Conservation (phyloP, 2,888 invertebrate species). For the Ceramica pisi region DNA sequence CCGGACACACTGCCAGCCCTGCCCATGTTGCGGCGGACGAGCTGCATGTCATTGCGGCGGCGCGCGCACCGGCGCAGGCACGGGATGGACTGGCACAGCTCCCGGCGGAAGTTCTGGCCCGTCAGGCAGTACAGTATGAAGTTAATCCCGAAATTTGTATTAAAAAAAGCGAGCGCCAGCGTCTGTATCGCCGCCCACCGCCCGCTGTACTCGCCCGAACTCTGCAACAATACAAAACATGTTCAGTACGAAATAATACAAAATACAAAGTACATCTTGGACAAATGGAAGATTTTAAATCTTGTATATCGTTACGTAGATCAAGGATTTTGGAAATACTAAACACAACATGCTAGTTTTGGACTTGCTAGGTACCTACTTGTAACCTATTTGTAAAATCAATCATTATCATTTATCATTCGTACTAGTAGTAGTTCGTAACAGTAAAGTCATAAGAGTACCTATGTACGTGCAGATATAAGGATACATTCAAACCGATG, state of each 20-base stretch:
- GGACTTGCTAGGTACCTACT: too few species aligned
- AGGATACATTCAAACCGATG: too few species aligned
- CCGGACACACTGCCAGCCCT: conserved; percentile 77
- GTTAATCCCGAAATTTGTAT: conserved; percentile 96
- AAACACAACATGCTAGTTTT: too few species aligned
- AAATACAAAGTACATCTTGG: too few species aligned
- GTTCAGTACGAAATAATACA: neutral
- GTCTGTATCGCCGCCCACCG: conserved; percentile 92
- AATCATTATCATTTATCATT: too few species aligned
- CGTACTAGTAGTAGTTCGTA: too few species aligned
- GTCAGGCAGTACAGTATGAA: conserved; percentile 95
- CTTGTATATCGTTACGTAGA: too few species aligned
- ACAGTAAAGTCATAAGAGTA: too few species aligned
- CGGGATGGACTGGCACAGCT: conserved; percentile 80
- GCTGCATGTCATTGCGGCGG: conserved; percentile 52
- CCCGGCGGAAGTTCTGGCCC: conserved; percentile 95
- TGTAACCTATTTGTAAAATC: too few species aligned
- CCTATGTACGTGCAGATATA: too few species aligned
- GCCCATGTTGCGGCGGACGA: conserved; percentile 56
- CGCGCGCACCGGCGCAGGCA: conserved; percentile 62
- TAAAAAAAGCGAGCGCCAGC: conserved; percentile 93
- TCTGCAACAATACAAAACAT: conserved; percentile 66
- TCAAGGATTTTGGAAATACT: too few species aligned
- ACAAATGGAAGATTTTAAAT: too few species aligned
- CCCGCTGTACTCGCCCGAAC: conserved; percentile 75